Evolutionary conservation across 2,888 invertebrate genomes (phyloP), one percentile per base, ranked within the genome.

Genomic region (Drosophila limbata): DNA sequence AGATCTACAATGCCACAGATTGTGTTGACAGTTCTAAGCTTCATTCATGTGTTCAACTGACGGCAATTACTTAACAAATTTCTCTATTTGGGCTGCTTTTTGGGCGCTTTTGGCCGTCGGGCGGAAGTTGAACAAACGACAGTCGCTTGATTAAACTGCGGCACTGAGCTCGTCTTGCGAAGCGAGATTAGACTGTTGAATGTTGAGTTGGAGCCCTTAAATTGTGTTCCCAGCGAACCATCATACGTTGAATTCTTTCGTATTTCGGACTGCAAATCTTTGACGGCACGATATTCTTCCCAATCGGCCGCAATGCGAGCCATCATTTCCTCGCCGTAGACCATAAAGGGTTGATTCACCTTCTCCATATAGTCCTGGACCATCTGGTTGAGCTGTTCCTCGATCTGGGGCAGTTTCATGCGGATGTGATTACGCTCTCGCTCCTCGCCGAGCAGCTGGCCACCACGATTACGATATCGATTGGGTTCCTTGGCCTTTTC

Each of bases 381-480:
- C 50, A 95, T 78, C 0, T 93, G 92, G 3, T 92, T 92, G 0
- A 97, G 92, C 82, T 95, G 94, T 0, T 93, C 93, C 90, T 96
- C 96, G 42, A 96, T 94, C 92, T 95, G 95, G 0, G 96, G 96
- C 44, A 97, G 91, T 92, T 95, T 93, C 69, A 93, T 95, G 42
- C 94, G 94, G 6, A 97, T 94, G 10, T 94, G 93, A 90, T 96
- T 97, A 17, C 98, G 93, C 85, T 97, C 96, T 82, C 96, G 96
- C 91, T 98, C 98, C 90, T 98, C 98, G 48, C 94, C 94, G 1
- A 98, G 92, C 10, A 98, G 92, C 72, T 96, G 95, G 0, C 98
- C 97, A 0, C 98, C 97, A 44, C 98, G 94, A 92, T 98, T 98
- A 79, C 96, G 95, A 90, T 95, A 97, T 1, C 98, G 94, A 73